Percentiles rank a stretch among this genome's conserved stretches.
phyloP scores from a whole-genome alignment of 2,797 vertebrate species.

The Gymnoscopelus braueri region DNA sequence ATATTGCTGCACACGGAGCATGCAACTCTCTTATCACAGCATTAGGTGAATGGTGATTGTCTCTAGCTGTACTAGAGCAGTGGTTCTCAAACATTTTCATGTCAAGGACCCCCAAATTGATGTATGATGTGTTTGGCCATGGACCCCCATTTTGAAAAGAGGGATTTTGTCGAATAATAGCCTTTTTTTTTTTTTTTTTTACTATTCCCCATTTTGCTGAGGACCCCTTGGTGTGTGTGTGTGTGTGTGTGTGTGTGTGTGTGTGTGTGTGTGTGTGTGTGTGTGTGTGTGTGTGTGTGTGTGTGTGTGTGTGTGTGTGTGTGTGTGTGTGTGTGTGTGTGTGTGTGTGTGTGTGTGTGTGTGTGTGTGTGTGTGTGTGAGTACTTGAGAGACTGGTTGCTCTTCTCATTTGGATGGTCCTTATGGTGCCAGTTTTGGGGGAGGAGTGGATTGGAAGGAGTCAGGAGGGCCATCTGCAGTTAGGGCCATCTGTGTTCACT shows the following conservation, averaged over 20 bases:
- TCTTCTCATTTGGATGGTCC: slow-evolving; percentile 45
- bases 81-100: too few species aligned
- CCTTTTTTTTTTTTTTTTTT: too few species aligned
- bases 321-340: background rate
- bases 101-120: too few species aligned
- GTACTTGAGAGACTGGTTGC: background rate
- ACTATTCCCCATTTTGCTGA: too few species aligned
- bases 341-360: slow-evolving; percentile 4
- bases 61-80: too few species aligned
- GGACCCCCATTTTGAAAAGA: too few species aligned
- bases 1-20: background rate
- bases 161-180: too few species aligned
- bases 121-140: too few species aligned
- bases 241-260: slow-evolving; percentile 5
- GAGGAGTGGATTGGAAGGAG: slow-evolving; percentile 26
- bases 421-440: slow-evolving; percentile 54
- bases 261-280: slow-evolving; percentile 4
- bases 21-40: background rate
- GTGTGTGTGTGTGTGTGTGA: slow-evolving; percentile 2
- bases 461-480: slow-evolving; percentile 61
- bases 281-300: background rate
- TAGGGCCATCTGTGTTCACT: slow-evolving; percentile 69
- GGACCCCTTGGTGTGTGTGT: background rate
- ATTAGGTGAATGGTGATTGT: background rate
- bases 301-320: background rate